Base-by-base conservation (phyloP, 1,140 invertebrate species). In the Drosophila willistoni region DNA sequence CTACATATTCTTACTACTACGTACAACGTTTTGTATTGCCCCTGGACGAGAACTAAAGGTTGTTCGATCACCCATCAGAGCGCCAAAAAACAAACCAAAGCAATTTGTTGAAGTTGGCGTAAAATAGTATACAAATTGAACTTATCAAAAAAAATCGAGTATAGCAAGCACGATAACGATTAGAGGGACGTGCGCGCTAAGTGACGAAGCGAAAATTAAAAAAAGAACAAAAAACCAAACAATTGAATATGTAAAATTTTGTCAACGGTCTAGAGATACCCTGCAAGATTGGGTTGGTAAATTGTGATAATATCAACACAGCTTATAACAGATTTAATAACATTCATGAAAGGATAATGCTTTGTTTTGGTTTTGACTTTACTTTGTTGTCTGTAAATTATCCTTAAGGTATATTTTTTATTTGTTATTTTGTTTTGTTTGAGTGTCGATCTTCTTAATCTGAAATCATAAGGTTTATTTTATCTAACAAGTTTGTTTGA, bases 41-140 rank as follows among this genome's bases (percentile, higher is more conserved):
- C 62, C 42, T 68, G 57, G 10, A 44, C 39, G 19, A 4, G 25
- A 29, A 62, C 9, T 22, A 39, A 13, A 9, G n/a, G 12, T 73
- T n/a, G 60, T 39, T 36, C 22, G 17, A 55, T 65, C 77, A 64
- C 60, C 67, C 73, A 77, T 42, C 63, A 12, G 22, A 77, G 67
- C 60, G 34, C 3, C 44, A 55, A 64, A 65, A 17, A 34, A 41
- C 25, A 57, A 77, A 77, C 54, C 69, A 81, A 77, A 79, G 83
- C 73, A 83, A 86, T 73, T 86, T 79, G 79, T 79, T 87, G 51
- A 76, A 87, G 69, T 86, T 87, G 83, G 62, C 76, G 77, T 87
- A 81, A 86, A 86, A 86, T 87, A 71, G 83, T 87, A 87, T 79
- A 86, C 83, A 87, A 87, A 87, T 87, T 83, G 83, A 77, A 87